Evolutionary conservation across 2,113 vertebrate species (phyloP), one percentile per base, ranked within the genome.

Genomic region (Cyprinus carpio): DNA sequence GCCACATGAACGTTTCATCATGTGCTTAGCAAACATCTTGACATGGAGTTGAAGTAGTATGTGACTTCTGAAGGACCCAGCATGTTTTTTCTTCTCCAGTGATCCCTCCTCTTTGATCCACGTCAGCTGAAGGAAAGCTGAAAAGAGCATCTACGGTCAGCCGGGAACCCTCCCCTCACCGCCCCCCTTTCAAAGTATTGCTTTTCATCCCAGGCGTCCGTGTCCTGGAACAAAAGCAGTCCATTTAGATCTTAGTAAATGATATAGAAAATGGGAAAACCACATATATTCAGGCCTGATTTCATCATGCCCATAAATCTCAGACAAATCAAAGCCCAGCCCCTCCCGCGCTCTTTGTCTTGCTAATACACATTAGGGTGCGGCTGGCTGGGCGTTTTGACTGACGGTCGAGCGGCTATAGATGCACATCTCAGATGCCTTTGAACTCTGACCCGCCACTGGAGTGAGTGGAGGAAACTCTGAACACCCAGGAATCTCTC

Each of bases 241-340:
- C 83, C 76, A 90, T 92, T 95, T 91, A 93, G 93, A 94, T 93
- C 91, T 91, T 74, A 89, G 91, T 92, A 93, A 94, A 94, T 83
- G 91, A 93, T 86, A 90, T 90, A 93, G 92, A 94, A 92, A 93
- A 91, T 80, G 86, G 89, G 89, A 84, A 78, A 88, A 87, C 90
- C 77, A 87, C 60, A 43, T 90, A 88, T 90, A 93, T 94, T 94
- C 91, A 94, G 77, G 75, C 90, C 89, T 87, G 90, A 93, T 94
- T 95, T 94, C 92, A 95, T 93, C 92, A 93, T 86, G 84, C 89
- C 91, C 90, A 95, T 95, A 95, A 95, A 95, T 95, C 94, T 95
- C 83, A 0, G 89, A 84, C 88, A 93, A 93, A 95, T 94, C 94
- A 95, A 95, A 94, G 93, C 88, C 90, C 75, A 46, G 89, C 87